Percentiles rank a stretch among this genome's conserved stretches.
Conservation (phyloP, 2,797 vertebrate species). For the Hydrophis major region DNA sequence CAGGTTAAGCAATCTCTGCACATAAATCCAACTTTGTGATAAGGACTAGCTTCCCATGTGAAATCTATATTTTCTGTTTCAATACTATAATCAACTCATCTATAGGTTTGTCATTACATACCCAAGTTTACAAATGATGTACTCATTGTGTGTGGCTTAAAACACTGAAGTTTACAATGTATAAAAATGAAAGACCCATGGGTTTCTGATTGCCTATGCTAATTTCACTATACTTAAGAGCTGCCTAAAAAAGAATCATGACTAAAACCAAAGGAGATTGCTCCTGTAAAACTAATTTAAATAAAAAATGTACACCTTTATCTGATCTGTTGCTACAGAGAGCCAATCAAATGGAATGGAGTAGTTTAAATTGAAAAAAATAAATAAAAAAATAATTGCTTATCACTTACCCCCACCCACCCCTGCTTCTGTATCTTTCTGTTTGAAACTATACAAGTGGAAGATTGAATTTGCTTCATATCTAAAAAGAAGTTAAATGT, state of each 20-base stretch:
- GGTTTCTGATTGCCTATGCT: background rate
- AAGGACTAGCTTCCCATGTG: background rate
- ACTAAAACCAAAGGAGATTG: background rate
- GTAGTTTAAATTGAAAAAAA: background rate
- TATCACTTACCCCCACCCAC: too few species aligned
- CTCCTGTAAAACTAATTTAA: background rate
- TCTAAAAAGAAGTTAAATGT: background rate
- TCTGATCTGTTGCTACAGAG: background rate
- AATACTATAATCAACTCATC: background rate
- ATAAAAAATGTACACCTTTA: background rate
- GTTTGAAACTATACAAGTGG: background rate
- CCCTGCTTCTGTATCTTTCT: background rate
- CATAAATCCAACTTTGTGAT: background rate
- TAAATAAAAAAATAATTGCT: background rate
- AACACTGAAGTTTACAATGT: background rate
- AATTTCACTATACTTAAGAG: background rate
- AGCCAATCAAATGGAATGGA: background rate
- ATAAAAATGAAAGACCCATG: background rate
- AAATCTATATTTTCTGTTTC: background rate
- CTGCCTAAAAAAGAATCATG: background rate
- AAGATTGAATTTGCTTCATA: background rate
- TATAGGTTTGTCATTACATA: background rate
- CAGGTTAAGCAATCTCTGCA: background rate
- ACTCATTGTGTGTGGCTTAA: background rate
- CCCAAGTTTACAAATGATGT: background rate